Conservation (phyloP, 2,113 vertebrate species). For the Pteropus alecto region DNA sequence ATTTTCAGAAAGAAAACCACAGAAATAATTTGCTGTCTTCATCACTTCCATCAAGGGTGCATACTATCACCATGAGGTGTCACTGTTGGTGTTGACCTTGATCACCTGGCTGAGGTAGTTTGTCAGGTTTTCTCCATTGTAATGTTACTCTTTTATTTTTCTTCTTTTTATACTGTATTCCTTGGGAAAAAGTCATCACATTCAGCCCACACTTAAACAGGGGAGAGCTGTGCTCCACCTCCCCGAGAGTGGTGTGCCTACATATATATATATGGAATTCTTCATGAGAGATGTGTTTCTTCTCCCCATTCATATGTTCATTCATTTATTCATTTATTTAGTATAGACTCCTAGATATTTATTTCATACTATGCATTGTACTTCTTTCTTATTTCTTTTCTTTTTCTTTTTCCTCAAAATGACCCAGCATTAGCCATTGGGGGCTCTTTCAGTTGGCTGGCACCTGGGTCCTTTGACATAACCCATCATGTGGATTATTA, state of each 20-base stretch:
- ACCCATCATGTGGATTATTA: not conserved
- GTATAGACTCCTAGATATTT: not conserved
- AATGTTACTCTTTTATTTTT: not conserved
- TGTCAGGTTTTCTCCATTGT: not conserved
- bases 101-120: not conserved
- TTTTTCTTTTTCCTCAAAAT: not conserved
- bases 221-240: not conserved
- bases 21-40: not conserved
- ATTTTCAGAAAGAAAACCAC: not conserved
- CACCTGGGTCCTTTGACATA: not conserved
- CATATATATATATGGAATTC: not conserved
- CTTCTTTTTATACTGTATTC: not conserved
- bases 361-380: not conserved
- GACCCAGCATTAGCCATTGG: not conserved
- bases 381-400: not conserved
- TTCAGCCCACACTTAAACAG: not conserved
- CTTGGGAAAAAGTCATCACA: not conserved
- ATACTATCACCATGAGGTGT: fast-evolving
- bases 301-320: not conserved
- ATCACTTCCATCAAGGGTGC: not conserved
- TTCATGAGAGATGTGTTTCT: not conserved
- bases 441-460: not conserved
- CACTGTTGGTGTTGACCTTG: not conserved
- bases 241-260: not conserved
- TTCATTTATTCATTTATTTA: not conserved